phyloP scores from a whole-genome alignment of 1,140 invertebrate species.

The Drosophila nebulosa region DNA sequence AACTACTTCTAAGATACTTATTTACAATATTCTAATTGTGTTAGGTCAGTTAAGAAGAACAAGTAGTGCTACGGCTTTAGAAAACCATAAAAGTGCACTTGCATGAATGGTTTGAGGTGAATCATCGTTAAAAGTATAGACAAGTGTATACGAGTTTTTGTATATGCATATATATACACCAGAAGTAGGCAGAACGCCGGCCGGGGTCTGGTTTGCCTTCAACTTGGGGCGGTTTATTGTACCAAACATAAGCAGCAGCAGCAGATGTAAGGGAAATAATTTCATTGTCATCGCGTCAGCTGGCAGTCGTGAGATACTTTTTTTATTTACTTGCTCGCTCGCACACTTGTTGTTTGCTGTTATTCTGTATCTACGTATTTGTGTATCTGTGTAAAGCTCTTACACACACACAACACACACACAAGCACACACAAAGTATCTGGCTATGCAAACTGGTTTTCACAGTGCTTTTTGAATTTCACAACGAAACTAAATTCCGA shows the following conservation, averaged over 20 bases:
- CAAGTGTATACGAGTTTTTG: neutral
- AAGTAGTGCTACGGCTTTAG: neutral
- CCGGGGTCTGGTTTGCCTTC: constrained; percentile 22
- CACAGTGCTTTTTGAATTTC: constrained; percentile 73
- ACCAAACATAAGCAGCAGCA: neutral
- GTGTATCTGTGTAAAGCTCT: constrained; percentile 30
- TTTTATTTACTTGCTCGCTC: constrained; percentile 5
- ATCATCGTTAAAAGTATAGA: neutral
- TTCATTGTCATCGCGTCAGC: neutral
- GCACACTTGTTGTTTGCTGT: neutral
- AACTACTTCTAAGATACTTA: neutral
- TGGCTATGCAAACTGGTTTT: constrained; percentile 59
- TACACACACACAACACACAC: constrained; percentile 16
- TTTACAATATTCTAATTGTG: constrained; percentile 2
- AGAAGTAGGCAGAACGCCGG: constrained; percentile 23
- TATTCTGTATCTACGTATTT: neutral
- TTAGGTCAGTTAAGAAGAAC: constrained; percentile 37
- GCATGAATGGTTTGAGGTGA: neutral
- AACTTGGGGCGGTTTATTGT: constrained; percentile 21
- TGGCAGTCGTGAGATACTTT: constrained; percentile 8
- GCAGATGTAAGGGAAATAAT: constrained; percentile 25
- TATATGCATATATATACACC: neutral
- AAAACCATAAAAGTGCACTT: neutral
- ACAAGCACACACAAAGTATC: constrained; percentile 45
- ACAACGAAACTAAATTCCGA: constrained; percentile 74